Conservation (phyloP, 64 coral and sea anemone genomes). For the Montipora efflorescens region DNA sequence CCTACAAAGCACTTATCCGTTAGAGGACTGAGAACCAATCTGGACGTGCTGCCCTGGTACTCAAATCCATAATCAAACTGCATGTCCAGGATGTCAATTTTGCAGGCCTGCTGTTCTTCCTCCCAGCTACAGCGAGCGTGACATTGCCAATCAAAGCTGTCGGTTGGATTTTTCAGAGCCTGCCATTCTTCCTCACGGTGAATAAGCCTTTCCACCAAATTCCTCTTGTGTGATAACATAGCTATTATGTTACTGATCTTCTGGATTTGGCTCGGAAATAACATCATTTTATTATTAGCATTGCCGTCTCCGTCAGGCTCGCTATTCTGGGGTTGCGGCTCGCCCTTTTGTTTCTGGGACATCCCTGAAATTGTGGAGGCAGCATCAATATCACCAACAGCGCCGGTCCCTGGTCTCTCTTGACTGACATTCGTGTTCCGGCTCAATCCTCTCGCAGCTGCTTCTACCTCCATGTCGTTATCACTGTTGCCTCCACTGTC, state of each 20-base stretch:
- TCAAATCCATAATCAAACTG: slow-evolving; percentile 93
- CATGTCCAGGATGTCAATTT: slow-evolving; percentile 73
- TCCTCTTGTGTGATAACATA: slow-evolving; percentile 80
- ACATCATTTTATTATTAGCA: slow-evolving; percentile 25
- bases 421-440: slow-evolving; percentile 54
- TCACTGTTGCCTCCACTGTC: slow-evolving; percentile 28
- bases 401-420: slow-evolving; percentile 27
- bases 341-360: slow-evolving; percentile 32
- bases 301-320: not conserved
- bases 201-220: slow-evolving; percentile 73
- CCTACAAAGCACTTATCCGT: slow-evolving; percentile 96
- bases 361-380: slow-evolving; percentile 59
- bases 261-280: slow-evolving; percentile 83
- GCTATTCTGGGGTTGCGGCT: not conserved
- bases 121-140: slow-evolving; percentile 82
- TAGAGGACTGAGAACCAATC: slow-evolving; percentile 89
- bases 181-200: slow-evolving; percentile 17
- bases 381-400: slow-evolving; percentile 2
- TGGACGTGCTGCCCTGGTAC: slow-evolving; percentile 90
- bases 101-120: slow-evolving; percentile 55
- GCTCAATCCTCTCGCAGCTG: slow-evolving; percentile 20
- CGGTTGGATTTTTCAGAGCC: slow-evolving; percentile 38
- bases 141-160: slow-evolving; percentile 87
- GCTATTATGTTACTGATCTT: slow-evolving; percentile 92
- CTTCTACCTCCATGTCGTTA: slow-evolving; percentile 30